Conservation (phyloP, 2,797 vertebrate genomes). For the Anabacerthia variegaticeps region DNA sequence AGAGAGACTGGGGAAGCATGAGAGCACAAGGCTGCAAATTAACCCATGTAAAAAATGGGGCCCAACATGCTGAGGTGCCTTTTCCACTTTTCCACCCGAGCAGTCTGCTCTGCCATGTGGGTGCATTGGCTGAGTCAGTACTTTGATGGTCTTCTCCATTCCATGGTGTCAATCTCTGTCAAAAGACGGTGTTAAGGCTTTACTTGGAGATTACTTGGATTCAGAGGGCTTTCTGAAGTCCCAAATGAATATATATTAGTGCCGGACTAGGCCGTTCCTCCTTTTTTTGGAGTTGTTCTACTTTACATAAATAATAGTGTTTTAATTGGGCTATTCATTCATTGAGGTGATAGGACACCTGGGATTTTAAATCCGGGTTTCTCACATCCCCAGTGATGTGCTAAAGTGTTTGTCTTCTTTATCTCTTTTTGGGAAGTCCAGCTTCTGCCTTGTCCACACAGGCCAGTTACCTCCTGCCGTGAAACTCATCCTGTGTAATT, state of each 20-base stretch:
- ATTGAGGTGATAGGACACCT: not conserved
- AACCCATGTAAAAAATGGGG: not conserved
- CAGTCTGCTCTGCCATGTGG: rapidly evolving
- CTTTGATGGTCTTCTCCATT: not conserved
- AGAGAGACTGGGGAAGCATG: rapidly evolving
- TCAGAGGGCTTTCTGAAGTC: not conserved
- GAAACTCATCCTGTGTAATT: not conserved
- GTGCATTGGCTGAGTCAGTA: rapidly evolving
- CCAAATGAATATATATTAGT: not conserved
- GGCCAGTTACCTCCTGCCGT: not conserved
- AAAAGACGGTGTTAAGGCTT: not conserved
- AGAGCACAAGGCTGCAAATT: not conserved
- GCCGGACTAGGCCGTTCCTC: not conserved
- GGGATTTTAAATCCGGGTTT: slow-evolving; percentile 4
- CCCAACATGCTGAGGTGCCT: not conserved
- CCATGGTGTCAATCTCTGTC: rapidly evolving
- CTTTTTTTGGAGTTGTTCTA: not conserved
- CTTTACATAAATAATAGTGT: not conserved
- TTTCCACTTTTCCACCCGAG: not conserved
- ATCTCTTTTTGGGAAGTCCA: not conserved
- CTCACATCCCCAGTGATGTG: not conserved
- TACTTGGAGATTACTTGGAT: not conserved
- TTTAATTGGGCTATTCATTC: slow-evolving; percentile 5
- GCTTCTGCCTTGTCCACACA: not conserved
- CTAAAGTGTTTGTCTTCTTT: not conserved